These are phyloP conservation scores for Leptobrachium ailaonicum DNA, from an alignment of 2,113 vertebrate species.

Conservation along the genomic window DNA sequence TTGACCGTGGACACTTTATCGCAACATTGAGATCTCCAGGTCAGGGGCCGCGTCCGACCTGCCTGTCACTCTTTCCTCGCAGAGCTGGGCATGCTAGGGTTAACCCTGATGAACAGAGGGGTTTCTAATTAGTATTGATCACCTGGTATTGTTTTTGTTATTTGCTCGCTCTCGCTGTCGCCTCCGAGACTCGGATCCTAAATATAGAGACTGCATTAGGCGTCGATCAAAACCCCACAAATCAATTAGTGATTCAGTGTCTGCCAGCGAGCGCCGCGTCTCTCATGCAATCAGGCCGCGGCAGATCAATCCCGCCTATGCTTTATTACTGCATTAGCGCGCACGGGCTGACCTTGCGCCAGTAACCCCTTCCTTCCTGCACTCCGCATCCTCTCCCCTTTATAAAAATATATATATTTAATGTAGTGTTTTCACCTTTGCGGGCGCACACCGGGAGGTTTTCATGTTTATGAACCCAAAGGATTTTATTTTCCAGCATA, in stretches of 20 bases:
- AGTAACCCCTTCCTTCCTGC: too few species aligned
- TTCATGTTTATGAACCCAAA: too few species aligned
- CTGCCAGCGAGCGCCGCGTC: slow-evolving; percentile 9
- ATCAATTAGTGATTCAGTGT: slow-evolving; percentile 24
- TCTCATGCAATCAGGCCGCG: neutral
- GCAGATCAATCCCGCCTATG: slow-evolving; percentile 8
- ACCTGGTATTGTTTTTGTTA: neutral
- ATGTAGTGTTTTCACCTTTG: too few species aligned
- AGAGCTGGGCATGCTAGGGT: too few species aligned
- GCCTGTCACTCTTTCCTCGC: too few species aligned
- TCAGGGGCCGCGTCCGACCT: too few species aligned
- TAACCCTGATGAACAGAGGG: neutral
- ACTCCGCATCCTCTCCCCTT: too few species aligned
- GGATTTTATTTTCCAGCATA: too few species aligned
- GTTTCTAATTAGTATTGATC: neutral
- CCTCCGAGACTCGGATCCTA: neutral
- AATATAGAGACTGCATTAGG: slow-evolving; percentile 15
- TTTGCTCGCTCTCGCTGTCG: neutral
- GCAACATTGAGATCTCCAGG: too few species aligned
- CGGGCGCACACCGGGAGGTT: too few species aligned
- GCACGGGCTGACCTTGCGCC: slow-evolving; percentile 7
- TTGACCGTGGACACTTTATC: too few species aligned
- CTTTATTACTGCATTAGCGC: neutral
- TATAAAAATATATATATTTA: too few species aligned
- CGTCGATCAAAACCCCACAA: slow-evolving; percentile 23